Evolutionary conservation across 1,140 invertebrate genomes (phyloP), one percentile per base, ranked within the genome.

Genomic region (Antheraea pernyi): DNA sequence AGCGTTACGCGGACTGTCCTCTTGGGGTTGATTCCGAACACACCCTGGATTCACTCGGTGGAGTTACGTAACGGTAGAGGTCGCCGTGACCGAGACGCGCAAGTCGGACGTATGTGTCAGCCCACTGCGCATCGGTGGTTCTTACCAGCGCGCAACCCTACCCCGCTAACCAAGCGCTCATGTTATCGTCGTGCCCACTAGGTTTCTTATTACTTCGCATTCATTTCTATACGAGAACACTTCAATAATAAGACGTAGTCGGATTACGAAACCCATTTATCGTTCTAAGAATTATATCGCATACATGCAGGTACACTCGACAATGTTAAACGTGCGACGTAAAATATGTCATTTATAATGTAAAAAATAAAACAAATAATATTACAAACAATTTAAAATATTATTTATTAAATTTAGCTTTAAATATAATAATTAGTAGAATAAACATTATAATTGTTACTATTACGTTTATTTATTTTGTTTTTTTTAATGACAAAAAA

Each of bases 1-100:
- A 67, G 63, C 76, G 75, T 73, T 72, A 74, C 75, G 79, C 73
- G 76, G 77, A 82, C 77, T 83, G 82, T 73, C 74, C 3, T 36
- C 19, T 67, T 75, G 69, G 79, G 80, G 81, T 81, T 86, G 76
- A 82, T 85, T 76, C 81, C 60, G 66, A 89, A 89, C 89, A 91
- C 89, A 91, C 89, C 89, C 89, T 81, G 82, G 80, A 82, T 71
- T 79, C 75, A 81, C 86, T 86, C 73, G 78, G 74, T 85, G 79
- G 84, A 89, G 89, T 92, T 92, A 92, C 88, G 90, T 92, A 92
- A 92, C 90, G 74, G 73, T 76, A 91, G 87, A 91, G 85, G 88
- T 91, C 89, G 87, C 86, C 84, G 83, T 83, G 84, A 81, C 83
- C 82, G 85, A 75, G 71, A 78, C 84, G 88, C 89, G 88, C 89